Conservation (phyloP, 2,888 invertebrate species). For the Bellardia pandia region DNA sequence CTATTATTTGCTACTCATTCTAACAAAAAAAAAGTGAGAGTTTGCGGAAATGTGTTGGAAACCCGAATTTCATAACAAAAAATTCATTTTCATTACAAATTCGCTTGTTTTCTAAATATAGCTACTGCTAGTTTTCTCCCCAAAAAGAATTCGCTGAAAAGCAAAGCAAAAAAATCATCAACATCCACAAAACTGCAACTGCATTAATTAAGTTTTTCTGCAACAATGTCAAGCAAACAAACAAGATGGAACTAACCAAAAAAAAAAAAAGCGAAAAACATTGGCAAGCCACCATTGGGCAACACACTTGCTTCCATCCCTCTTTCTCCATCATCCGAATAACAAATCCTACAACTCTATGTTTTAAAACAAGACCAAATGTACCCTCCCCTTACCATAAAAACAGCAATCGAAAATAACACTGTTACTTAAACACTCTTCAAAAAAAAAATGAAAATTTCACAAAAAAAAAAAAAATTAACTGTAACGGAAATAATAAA, state of each 20-base stretch:
- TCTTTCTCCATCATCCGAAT: too few species aligned
- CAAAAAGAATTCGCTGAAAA: background rate
- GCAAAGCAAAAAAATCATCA: slow-evolving; percentile 4
- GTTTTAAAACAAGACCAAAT: background rate
- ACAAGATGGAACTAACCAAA: background rate
- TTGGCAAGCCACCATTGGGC: slow-evolving; percentile 11
- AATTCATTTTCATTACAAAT: background rate
- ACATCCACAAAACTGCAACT: slow-evolving; percentile 15
- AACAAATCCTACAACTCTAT: background rate
- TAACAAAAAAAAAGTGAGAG: too few species aligned
- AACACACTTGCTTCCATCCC: background rate
- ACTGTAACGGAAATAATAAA: slow-evolving; percentile 52
- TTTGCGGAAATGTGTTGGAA: too few species aligned
- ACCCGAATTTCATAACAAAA: too few species aligned
- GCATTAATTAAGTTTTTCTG: slow-evolving; percentile 41
- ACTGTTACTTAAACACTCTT: slow-evolving; percentile 14
- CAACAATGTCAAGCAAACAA: slow-evolving; percentile 36
- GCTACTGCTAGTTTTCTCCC: too few species aligned
- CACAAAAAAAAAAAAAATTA: background rate
- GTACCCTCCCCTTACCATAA: background rate
- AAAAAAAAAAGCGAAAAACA: background rate
- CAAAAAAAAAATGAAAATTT: background rate
- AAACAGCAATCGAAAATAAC: slow-evolving; percentile 3
- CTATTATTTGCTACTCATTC: too few species aligned
- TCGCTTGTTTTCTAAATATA: background rate